Percentiles rank a stretch among this genome's conserved stretches.
phyloP scores from a whole-genome alignment of 2,888 invertebrate genomes.

The Deilephila elpenor region DNA sequence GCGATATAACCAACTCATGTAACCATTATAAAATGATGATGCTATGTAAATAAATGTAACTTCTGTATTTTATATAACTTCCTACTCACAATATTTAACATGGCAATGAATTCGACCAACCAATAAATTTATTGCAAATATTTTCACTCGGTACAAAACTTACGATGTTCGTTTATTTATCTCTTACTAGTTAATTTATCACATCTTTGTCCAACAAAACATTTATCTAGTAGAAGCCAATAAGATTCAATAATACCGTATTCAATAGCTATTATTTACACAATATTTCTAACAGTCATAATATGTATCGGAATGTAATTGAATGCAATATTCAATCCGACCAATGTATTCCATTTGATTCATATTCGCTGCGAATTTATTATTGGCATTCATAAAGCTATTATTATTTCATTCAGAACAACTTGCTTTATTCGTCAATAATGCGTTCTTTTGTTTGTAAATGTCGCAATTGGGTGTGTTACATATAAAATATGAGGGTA shows the following conservation, averaged over 20 bases:
- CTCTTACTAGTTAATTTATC: too few species aligned
- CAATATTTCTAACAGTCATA: not conserved
- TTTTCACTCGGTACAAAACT: too few species aligned
- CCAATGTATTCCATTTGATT: not conserved
- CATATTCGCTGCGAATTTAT: not conserved
- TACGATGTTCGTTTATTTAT: too few species aligned
- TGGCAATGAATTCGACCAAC: too few species aligned
- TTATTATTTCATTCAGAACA: not conserved
- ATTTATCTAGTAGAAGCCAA: not conserved
- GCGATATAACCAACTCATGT: too few species aligned
- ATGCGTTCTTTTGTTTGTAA: not conserved
- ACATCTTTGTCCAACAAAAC: not conserved
- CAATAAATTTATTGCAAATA: too few species aligned
- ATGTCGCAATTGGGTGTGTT: not conserved
- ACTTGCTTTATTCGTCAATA: not conserved
- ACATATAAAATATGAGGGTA: too few species aligned
- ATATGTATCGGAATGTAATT: not conserved
- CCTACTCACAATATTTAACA: too few species aligned
- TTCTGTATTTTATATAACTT: too few species aligned
- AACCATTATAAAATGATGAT: too few species aligned
- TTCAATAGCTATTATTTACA: not conserved
- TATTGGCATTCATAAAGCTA: conserved; percentile 1
- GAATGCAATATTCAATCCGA: not conserved
- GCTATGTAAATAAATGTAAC: too few species aligned
- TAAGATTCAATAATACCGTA: not conserved